Base-by-base conservation (phyloP, 2,113 vertebrate species). In the Eptesicus fuscus region DNA sequence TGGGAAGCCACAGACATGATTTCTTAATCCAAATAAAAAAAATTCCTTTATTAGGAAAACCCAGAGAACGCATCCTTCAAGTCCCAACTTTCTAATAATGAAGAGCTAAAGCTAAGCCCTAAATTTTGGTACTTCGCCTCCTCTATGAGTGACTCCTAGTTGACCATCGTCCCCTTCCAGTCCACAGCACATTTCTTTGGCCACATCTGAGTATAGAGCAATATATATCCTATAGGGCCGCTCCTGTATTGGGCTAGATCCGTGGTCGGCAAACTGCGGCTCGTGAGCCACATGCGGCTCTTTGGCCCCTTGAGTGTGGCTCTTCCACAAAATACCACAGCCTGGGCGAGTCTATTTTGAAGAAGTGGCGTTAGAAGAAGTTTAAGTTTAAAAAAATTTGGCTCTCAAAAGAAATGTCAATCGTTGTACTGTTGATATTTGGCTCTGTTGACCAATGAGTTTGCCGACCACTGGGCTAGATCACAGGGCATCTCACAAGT, bases 1-100 rank as follows among this genome's bases (percentile, higher is more conserved):
- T 83, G 96, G 61, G 93, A 95, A 96, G 65, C 85, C 67, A 70
- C 37, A 83, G 78, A 69, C 51, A 88, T 53, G 82, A 84, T 74
- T 63, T 63, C 59, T 79, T 86, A 87, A 85, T 69, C 61, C 56
- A 89, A 91, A 93, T 28, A 61, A 89, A 89, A 84, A 78, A 59
- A 83, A 42, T 35, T 59, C 5, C 20, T 94, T 51, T 86, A 42
- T 69, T 80, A 93, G 77, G 59, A 90, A 86, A 88, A 91, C 22
- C 69, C 73, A n/a, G 10, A 80, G 53, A 90, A 37, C 18, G 67
- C 20, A 90, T 79, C 18, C 18, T 78, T 79, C n/a, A 37, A 78
- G 37, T 96, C 10, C 7, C 67, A 65, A 49, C 79, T 40, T 93
- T 83, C 16, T 53, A 91, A 32, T 56, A 85, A 92, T 47, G 49